These are phyloP conservation scores for Anoplopoma fimbria DNA, from an alignment of 2,113 vertebrate species.

Conservation along the genomic window DNA sequence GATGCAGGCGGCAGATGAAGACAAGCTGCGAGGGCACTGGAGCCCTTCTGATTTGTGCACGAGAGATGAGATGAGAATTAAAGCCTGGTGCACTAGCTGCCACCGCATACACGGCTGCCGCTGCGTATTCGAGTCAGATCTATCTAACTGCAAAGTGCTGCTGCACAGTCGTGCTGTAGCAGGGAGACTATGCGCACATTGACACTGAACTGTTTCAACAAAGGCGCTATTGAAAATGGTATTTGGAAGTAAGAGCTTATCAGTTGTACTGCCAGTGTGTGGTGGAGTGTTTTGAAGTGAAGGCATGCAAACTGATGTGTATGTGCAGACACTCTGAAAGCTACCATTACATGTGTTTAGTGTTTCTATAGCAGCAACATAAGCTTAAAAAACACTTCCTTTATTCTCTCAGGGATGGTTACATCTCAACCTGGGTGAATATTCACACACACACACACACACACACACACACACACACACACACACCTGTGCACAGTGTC, in stretches of 20 bases:
- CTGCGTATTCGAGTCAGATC: conserved; percentile 51
- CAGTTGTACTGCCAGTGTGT: conserved; percentile 12
- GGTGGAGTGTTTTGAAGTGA: not conserved
- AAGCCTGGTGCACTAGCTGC: conserved; percentile 44
- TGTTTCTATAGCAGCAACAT: conserved; percentile 31
- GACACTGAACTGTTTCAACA: not conserved
- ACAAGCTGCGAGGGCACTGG: conserved; percentile 52
- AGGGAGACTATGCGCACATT: not conserved
- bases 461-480: not conserved
- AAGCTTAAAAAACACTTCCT: conserved; percentile 38
- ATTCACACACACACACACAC: conserved; percentile 17
- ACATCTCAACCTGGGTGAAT: conserved; percentile 18
- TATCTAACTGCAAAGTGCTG: conserved; percentile 31
- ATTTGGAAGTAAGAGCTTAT: conserved; percentile 11
- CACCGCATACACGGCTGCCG: conserved; percentile 30
- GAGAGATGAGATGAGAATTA: conserved; percentile 66
- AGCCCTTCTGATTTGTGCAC: conserved; percentile 65
- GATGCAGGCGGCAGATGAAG: conserved; percentile 52
- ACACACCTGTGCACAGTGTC: not conserved
- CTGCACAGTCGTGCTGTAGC: conserved; percentile 9
- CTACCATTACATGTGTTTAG: conserved; percentile 11
- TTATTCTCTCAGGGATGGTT: conserved; percentile 40
- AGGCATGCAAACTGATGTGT: conserved; percentile 10
- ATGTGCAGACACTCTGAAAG: not conserved
- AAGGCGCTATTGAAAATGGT: not conserved